Evolutionary conservation across 2,113 vertebrate species (phyloP), one percentile per base, ranked within the genome.

Genomic region (Heteronetta atricapilla): DNA sequence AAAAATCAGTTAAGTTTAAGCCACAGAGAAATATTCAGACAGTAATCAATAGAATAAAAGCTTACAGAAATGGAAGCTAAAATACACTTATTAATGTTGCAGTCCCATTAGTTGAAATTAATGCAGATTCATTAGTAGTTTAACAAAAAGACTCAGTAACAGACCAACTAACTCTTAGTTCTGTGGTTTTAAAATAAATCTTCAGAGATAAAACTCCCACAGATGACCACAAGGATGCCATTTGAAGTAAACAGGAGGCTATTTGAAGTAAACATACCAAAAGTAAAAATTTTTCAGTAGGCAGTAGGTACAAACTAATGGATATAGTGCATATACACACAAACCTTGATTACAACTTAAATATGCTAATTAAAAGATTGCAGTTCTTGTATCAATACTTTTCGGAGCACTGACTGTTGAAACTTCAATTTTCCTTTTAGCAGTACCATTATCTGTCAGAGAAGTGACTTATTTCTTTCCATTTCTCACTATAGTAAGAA

Each of bases 41-140:
- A 88, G 52, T 55, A 86, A 89, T 86, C 75, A 90, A 93, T 4
- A 74, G 46, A 33, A 33, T 33, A 90, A 94, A 84, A 88, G 63
- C 19, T 93, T 85, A 74, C 17, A 83, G 48, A 90, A 94, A 64
- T 0, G 5, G 28, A 77, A 91, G 38, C n/a, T 50, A 66, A 92
- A 40, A 55, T 77, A 29, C 0, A 0, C 34, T 77, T 77, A 80
- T 10, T 80, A 22, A 88, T 28, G 16, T 7, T 48, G 38, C 50
- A 74, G 60, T 6, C 17, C 15, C 14, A 33, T 78, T 67, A 88
- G 44, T 50, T 14, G 17, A 34, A 73, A 85, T 64, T 72, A 56
- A 79, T 62, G 38, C 18, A 58, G 13, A 82, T 89, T 92, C 56
- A 63, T 83, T 63, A 92, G 33, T 11, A 55, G 14, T 50, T 91